Percentiles rank a stretch among this genome's conserved stretches.
Conservation (phyloP, 2,113 vertebrate species). For the Colossoma macropomum region DNA sequence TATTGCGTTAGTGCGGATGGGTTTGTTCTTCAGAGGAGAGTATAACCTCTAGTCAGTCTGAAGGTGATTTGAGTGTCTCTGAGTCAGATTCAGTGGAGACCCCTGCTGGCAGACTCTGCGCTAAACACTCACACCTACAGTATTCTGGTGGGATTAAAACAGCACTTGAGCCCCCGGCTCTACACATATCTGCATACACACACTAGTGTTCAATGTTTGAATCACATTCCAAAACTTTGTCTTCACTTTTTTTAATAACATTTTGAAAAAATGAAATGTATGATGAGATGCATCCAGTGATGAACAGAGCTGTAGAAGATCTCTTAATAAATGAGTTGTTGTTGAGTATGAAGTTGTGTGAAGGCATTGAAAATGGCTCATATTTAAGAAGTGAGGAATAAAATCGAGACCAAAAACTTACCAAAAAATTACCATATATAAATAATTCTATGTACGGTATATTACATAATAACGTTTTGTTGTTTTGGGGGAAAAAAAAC, state of each 20-base stretch:
- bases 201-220: neutral
- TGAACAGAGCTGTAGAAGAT: too few relatives aligned
- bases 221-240: too few relatives aligned
- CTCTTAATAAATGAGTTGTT: too few relatives aligned
- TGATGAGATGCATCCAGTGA: too few relatives aligned
- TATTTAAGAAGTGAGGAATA: too few relatives aligned
- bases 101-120: conserved; percentile 62
- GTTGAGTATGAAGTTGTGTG: neutral
- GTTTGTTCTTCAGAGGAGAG: conserved; percentile 56
- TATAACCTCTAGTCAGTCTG: conserved; percentile 69
- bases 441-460: too few relatives aligned
- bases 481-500: too few relatives aligned
- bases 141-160: neutral
- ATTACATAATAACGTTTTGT: too few relatives aligned
- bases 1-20: neutral
- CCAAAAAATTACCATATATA: too few relatives aligned
- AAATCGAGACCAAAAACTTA: too few relatives aligned
- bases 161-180: neutral
- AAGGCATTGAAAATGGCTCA: neutral
- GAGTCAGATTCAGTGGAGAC: conserved; percentile 62
- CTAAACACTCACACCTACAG: conserved; percentile 42
- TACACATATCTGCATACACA: neutral
- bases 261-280: too few relatives aligned
- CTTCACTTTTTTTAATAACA: too few relatives aligned
- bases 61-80: conserved; percentile 69